Conservation (phyloP, 1,140 invertebrate species). For the Eriocheir sinensis region DNA sequence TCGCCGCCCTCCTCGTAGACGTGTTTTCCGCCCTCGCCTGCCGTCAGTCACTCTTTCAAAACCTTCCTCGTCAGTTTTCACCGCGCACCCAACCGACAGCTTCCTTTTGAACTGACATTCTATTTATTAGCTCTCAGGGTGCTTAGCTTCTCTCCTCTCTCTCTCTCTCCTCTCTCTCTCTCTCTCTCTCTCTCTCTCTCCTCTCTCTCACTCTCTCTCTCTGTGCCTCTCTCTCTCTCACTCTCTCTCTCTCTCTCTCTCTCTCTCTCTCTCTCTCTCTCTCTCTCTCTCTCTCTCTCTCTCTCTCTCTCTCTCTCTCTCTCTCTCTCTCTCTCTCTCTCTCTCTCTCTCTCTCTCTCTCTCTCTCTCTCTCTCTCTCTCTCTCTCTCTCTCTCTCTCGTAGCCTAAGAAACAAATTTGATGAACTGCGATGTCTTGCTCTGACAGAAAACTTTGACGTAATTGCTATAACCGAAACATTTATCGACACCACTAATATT, state of each 20-base stretch:
- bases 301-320: background rate
- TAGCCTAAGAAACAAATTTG: no score
- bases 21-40: background rate
- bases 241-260: constrained; percentile 47
- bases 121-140: no score
- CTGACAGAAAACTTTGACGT: no score
- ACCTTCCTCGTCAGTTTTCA: background rate
- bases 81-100: no score
- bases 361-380: background rate
- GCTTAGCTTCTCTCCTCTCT: background rate
- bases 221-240: no score
- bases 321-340: background rate
- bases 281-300: background rate
- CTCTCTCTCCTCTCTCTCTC: background rate
- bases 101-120: no score
- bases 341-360: background rate
- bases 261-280: constrained; percentile 1
- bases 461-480: no score
- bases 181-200: no score
- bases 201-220: constrained; percentile 33
- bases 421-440: no score
- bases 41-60: background rate
- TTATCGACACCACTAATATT: no score
- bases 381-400: no score
- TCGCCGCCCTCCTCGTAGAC: no score